phyloP scores from a whole-genome alignment of 2,113 vertebrate genomes.

The Amphiprion percula region DNA sequence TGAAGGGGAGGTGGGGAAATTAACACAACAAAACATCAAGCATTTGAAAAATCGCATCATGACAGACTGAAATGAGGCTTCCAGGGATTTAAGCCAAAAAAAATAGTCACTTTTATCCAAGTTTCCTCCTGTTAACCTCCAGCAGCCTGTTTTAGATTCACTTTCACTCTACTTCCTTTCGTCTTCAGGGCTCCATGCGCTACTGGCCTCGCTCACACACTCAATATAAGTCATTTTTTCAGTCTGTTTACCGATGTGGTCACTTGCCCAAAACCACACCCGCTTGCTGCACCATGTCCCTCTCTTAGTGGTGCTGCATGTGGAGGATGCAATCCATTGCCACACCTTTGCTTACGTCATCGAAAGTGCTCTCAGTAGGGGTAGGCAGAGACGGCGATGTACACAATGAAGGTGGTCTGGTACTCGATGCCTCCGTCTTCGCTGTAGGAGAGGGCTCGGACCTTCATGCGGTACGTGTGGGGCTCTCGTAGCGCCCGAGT shows the following conservation, averaged over 20 bases:
- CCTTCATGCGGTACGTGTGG: constrained; percentile 93
- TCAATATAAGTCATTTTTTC: constrained; percentile 39
- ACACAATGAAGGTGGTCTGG: constrained; percentile 98
- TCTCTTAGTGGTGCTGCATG: constrained; percentile 10
- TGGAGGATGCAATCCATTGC: constrained; percentile 3
- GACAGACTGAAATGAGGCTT: constrained; percentile 25
- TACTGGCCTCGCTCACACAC: constrained; percentile 37
- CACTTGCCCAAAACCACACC: constrained; percentile 47
- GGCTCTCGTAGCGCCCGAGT: constrained; percentile 87
- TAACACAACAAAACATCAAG: constrained; percentile 29
- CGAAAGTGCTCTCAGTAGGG: constrained; percentile 90
- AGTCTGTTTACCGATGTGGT: constrained; percentile 66
- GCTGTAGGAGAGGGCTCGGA: constrained; percentile 91
- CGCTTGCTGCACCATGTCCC: constrained; percentile 16
- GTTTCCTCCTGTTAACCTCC: constrained; percentile 25
- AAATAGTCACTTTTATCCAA: constrained; percentile 36
- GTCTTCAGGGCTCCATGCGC: constrained; percentile 20
- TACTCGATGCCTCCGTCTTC: constrained; percentile 90
- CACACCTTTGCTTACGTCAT: not conserved
- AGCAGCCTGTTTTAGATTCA: constrained; percentile 26
- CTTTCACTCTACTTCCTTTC: constrained; percentile 35
- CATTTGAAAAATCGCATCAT: constrained; percentile 2
- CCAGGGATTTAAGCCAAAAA: constrained; percentile 33
- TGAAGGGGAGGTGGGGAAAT: not conserved
- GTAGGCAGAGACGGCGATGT: constrained; percentile 96